Evolutionary conservation across 1,140 invertebrate species (phyloP), one percentile per base, ranked within the genome.

Genomic region (Diorhabda sublineata): DNA sequence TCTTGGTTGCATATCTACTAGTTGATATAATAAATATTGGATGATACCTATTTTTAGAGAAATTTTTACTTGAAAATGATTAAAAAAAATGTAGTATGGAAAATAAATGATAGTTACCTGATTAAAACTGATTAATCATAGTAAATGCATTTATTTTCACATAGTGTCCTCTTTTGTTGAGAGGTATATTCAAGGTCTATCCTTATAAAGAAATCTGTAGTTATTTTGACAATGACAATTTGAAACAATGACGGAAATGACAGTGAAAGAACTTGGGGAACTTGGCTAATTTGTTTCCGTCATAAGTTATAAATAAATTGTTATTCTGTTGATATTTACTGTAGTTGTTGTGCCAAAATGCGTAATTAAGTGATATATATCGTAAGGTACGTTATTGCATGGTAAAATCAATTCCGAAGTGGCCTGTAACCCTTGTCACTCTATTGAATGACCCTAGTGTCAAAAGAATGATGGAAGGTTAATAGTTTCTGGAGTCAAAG

Each of bases 401-500:
- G 69, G 9, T 26, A 60, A 61, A 58, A 64, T 45, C 8, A 44
- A 61, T 9, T 47, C 61, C 42, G 66, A 72, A 73, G 67, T 64
- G 62, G 58, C 66, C 45, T 67, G 66, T 69, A 68, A 68, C 65
- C 68, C 58, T 71, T 61, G 68, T 66, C 64, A 60, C n/a, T 58
- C 6, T 26, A 43, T 26, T 43, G 58, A 60, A 42, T 63, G 64
- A 66, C 71, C 64, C 62, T 70, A 58, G 64, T 74, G 69, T 74
- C 70, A 72, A 73, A 70, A 73, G 71, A 75, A 66, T 71, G 68
- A 72, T 64, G 64, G 67, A 71, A 69, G 72, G 68, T 76, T 73
- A 71, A 73, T 68, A 61, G 47, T 71, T 71, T 72, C 73, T 67
- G 71, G 69, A 71, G 73, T 74, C 70, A 70, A 72, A 73, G 67